Evolutionary conservation across 2,113 vertebrate genomes (phyloP), one percentile per base, ranked within the genome.

Genomic region (Aegithalos caudatus): DNA sequence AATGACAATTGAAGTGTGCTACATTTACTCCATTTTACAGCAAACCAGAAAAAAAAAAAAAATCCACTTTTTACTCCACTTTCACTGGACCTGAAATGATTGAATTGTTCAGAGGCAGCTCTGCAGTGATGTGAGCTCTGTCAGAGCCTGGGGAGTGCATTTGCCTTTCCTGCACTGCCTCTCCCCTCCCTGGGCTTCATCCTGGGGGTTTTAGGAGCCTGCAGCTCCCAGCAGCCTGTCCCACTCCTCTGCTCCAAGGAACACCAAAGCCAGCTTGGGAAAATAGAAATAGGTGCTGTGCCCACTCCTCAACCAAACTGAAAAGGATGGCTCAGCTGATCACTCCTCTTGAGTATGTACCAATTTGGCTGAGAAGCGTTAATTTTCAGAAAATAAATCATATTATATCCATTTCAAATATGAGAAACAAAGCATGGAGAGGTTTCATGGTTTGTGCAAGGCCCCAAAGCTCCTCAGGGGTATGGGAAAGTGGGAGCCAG

Each of bases 241-340:
- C 54, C 44, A 8, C 27, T 27, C 20, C 79, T 53, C 40, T 57
- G 50, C 50, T 19, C 10, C 27, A 9, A 7, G 8, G 2, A 69
- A 14, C 67, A 45, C 18, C 23, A 42, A 69, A 78, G 21, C 6
- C 44, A 6, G 37, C 57, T 4, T 35, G 21, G 37, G 28, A 51
- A 71, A 48, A 45, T 0, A n/a, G 37, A 66, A 53, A 54, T 0
- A n/a, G 45, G 40, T 12, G 20, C 33, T 66, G 50, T 6, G 33
- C 13, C 70, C 50, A 15, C 15, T 24, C 23, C 51, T n/a, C 22
- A 40, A 3, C 16, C n/a, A 9, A 56, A 47, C 0, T 2, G 12
- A 51, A 76, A 37, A 19, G 1, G 14, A 56, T 18, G 31, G 15
- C 2, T 50, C 61, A 82, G 45, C 9, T 53, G 27, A 19, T 11